A percentile compares a stretch with the other conserved stretches of the same genome.
Evolutionary conservation across 2,113 vertebrate genomes (phyloP).

Genomic region (Cavia aperea): DNA sequence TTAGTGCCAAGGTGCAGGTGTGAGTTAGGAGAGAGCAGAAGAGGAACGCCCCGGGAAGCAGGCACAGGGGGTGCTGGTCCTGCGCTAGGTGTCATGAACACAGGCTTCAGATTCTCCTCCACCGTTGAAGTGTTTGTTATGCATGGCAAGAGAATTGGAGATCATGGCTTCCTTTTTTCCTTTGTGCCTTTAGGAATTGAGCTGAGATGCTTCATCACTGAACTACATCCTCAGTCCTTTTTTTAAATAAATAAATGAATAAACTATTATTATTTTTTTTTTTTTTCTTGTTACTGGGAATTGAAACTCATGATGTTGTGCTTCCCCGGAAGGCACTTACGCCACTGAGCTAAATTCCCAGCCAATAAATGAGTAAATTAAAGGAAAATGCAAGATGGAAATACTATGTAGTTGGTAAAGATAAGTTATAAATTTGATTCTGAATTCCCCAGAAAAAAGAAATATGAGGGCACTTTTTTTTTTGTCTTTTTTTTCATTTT

Average conservation of each 20-base stretch:
- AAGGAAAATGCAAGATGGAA: neutral
- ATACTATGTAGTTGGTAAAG: neutral
- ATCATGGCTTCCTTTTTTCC: neutral
- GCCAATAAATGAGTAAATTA: slow-evolving; percentile 24
- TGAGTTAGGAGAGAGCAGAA: neutral
- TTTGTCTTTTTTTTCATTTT: no score
- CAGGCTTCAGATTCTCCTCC: neutral
- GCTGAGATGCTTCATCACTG: neutral
- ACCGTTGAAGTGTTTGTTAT: neutral
- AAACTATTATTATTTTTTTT: no score
- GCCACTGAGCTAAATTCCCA: no score
- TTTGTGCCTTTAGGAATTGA: neutral
- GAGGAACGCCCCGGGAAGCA: neutral
- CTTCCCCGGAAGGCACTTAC: no score
- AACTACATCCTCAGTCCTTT: neutral
- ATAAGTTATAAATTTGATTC: slow-evolving; percentile 24
- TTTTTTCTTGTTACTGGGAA: no score
- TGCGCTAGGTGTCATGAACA: neutral
- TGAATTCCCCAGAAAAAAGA: slow-evolving; percentile 26
- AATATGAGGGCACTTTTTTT: neutral
- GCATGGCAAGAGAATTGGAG: neutral
- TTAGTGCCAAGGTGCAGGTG: neutral
- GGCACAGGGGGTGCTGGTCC: no score
- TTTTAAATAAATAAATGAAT: no score
- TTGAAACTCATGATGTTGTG: no score